phyloP scores from a whole-genome alignment of 37 sponge, comb jelly and placozoan species.

The Agelas oroides region DNA sequence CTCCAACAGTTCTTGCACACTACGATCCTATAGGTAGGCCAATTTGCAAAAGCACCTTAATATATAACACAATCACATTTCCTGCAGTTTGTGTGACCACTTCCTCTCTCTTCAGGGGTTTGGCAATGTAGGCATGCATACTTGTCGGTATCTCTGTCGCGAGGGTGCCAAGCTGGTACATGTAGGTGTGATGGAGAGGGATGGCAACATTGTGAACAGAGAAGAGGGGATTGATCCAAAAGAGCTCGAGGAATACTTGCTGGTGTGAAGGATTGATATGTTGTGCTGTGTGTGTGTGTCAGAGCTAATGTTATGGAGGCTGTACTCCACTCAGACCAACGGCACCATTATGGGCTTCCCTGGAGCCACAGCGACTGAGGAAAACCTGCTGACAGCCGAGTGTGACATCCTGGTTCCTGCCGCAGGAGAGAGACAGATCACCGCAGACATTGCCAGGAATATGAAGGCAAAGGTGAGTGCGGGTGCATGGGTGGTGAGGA shows the following conservation, averaged over 20 bases:
- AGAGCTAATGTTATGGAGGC: neutral
- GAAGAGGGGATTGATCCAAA: constrained; percentile 95
- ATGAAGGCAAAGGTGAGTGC: constrained; percentile 94
- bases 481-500: too few relatives aligned
- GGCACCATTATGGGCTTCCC: constrained; percentile 92
- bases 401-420: constrained; percentile 99
- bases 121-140: constrained; percentile 98
- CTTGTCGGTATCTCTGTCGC: constrained; percentile 87
- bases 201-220: constrained; percentile 86
- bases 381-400: constrained; percentile 83
- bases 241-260: constrained; percentile 85
- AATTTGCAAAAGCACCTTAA: neutral
- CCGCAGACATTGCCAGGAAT: constrained; percentile 76
- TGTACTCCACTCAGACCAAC: constrained; percentile 16
- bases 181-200: constrained; percentile 95
- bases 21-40: neutral
- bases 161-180: constrained; percentile 88
- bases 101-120: constrained; percentile 76
- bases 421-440: constrained; percentile 95
- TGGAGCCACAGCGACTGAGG: constrained; percentile 80
- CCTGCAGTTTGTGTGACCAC: neutral
- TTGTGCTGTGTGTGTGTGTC: neutral
- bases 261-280: constrained; percentile 41
- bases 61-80: too few relatives aligned
- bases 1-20: neutral